These are phyloP conservation scores for Timema cristinae DNA, from an alignment of 2,888 invertebrate genomes.

Conservation along the genomic window DNA sequence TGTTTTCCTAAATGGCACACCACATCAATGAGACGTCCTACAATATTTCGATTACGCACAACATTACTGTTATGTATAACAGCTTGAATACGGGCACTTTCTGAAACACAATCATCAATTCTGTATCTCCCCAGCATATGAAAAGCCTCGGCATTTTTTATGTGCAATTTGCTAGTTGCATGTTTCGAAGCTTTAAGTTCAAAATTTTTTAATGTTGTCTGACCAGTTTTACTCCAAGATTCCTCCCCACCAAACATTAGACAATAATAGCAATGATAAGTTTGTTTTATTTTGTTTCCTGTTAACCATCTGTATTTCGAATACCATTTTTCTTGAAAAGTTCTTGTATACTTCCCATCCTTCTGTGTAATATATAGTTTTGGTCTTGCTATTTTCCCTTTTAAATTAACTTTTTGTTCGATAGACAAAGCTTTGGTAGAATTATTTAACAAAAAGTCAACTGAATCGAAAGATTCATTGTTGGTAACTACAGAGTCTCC, in stretches of 20 bases:
- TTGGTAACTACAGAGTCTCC: too few relatives aligned
- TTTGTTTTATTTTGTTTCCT: neutral
- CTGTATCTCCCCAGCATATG: constrained; percentile 4
- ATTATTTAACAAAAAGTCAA: too few relatives aligned
- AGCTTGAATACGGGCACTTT: neutral
- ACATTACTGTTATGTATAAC: neutral
- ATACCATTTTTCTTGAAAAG: constrained; percentile 2
- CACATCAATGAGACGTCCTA: neutral
- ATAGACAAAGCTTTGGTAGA: too few relatives aligned
- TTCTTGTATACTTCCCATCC: neutral
- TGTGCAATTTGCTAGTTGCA: neutral
- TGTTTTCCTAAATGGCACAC: neutral
- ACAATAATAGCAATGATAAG: neutral
- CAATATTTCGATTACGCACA: neutral
- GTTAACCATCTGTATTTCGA: neutral
- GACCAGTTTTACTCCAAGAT: neutral
- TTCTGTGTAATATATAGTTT: too few relatives aligned
- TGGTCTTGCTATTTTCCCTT: too few relatives aligned
- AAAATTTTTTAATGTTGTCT: neutral
- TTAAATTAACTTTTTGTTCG: too few relatives aligned
- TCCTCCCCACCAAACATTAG: neutral
- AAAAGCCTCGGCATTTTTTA: neutral
- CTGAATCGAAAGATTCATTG: too few relatives aligned
- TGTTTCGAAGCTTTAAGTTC: neutral
- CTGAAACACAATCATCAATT: neutral